Evolutionary conservation across 2,888 invertebrate species (phyloP).

Genomic region (Laspeyria flexula): DNA sequence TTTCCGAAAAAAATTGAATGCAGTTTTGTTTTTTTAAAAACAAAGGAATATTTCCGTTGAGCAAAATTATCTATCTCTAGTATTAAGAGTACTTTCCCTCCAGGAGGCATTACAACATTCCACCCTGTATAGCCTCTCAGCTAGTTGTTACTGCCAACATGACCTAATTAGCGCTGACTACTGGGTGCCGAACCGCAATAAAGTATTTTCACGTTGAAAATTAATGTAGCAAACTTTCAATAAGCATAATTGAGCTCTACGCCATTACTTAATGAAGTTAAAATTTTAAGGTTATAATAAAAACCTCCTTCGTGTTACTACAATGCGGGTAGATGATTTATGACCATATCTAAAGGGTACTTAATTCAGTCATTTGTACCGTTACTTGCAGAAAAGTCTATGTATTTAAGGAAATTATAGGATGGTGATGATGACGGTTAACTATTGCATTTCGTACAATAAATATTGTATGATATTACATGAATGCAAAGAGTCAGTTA

Average conservation of each 20-base stretch:
- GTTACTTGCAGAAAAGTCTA: slow-evolving; percentile 49
- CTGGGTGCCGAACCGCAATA: slow-evolving; percentile 14
- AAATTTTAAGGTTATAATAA: neutral
- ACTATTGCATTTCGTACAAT: slow-evolving; percentile 25
- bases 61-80: too few species aligned
- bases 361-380: slow-evolving; percentile 42
- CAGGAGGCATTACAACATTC: too few species aligned
- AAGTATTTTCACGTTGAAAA: slow-evolving; percentile 9
- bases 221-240: neutral
- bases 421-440: slow-evolving; percentile 24
- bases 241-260: neutral
- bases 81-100: too few species aligned
- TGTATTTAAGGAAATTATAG: slow-evolving; percentile 37
- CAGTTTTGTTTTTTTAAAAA: too few species aligned
- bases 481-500: too few species aligned
- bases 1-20: too few species aligned
- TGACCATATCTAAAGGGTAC: slow-evolving; percentile 34
- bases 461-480: too few species aligned
- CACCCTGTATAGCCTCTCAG: slow-evolving; percentile 23
- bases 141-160: slow-evolving; percentile 47
- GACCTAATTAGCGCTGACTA: slow-evolving; percentile 52
- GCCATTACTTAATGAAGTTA: neutral
- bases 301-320: slow-evolving; percentile 21
- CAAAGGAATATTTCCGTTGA: too few species aligned
- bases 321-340: slow-evolving; percentile 39